Conservation (phyloP, 2,797 vertebrate species). For the Staurois parvus region DNA sequence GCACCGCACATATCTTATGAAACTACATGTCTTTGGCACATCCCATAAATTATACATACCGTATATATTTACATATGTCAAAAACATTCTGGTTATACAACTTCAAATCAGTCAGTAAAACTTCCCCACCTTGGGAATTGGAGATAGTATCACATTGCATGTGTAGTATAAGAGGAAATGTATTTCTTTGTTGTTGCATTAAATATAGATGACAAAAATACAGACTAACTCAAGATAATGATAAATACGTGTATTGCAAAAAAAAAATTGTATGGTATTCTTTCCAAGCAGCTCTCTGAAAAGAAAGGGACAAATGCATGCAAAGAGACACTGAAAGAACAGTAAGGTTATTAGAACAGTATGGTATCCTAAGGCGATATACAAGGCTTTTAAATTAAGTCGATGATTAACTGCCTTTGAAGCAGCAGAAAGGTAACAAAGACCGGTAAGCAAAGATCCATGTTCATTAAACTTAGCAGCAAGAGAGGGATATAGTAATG, state of each 20-base stretch:
- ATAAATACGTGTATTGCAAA: too few species aligned
- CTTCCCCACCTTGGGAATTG: too few species aligned
- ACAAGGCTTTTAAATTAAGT: neutral
- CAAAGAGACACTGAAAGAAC: neutral
- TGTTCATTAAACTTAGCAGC: constrained; percentile 1
- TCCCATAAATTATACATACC: too few species aligned
- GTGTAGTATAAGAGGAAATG: too few species aligned
- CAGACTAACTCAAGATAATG: too few species aligned
- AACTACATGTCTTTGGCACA: too few species aligned
- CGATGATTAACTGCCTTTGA: neutral
- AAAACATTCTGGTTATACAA: too few species aligned
- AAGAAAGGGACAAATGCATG: neutral
- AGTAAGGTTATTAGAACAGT: neutral
- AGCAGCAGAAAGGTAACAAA: neutral
- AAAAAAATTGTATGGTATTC: neutral
- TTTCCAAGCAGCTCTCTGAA: neutral
- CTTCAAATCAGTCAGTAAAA: too few species aligned
- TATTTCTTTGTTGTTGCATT: too few species aligned
- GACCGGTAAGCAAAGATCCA: neutral
- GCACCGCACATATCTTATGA: too few species aligned
- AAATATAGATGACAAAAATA: neutral
- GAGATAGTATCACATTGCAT: too few species aligned
- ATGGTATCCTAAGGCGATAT: neutral
- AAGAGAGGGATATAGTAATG: neutral
- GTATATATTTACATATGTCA: too few species aligned